A percentile compares a stretch with the other conserved stretches of the same genome.
These are phyloP conservation scores for Trichoplax adhaerens DNA, from an alignment of 37 sponge, comb jelly and placozoan species.

Conservation along the genomic window DNA sequence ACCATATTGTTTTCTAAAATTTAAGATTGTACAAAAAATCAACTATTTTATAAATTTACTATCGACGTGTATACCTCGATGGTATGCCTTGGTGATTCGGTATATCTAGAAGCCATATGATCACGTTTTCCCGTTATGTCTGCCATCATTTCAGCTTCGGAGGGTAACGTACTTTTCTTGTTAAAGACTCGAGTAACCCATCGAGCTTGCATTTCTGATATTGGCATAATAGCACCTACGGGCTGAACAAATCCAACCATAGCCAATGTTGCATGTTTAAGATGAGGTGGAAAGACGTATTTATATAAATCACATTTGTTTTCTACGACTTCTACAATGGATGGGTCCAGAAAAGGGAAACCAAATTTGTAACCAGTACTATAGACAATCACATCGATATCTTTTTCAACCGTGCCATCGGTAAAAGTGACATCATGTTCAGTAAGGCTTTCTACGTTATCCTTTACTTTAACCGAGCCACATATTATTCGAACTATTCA, in stretches of 20 bases:
- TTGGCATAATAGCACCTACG: slow-evolving; percentile 3
- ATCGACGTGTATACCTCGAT: not conserved
- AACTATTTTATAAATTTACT: too few relatives aligned
- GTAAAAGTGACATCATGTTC: slow-evolving; percentile 4
- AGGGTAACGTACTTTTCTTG: not conserved
- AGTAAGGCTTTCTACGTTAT: not conserved
- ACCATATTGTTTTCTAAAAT: too few relatives aligned
- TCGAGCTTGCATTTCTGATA: slow-evolving; percentile 2
- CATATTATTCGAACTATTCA: too few relatives aligned
- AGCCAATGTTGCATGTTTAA: slow-evolving; percentile 1
- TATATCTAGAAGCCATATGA: not conserved
- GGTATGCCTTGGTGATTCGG: slow-evolving; percentile 4
- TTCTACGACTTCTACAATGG: not conserved
- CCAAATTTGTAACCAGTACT: slow-evolving; percentile 9
- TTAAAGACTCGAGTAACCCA: slow-evolving; percentile 8
- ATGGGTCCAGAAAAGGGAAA: slow-evolving; percentile 7
- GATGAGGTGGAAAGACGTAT: slow-evolving; percentile 13
- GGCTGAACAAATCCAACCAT: slow-evolving; percentile 4
- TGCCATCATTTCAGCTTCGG: not conserved
- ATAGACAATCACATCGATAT: slow-evolving; percentile 6
- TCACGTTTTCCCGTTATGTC: slow-evolving; percentile 1
- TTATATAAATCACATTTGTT: slow-evolving; percentile 7
- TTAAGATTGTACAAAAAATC: too few relatives aligned
- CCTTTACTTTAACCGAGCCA: not conserved
- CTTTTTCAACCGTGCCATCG: not conserved